Conservation (phyloP, 53 echinoderm and acorn worm genomes). For the Patiria pectinifera region DNA sequence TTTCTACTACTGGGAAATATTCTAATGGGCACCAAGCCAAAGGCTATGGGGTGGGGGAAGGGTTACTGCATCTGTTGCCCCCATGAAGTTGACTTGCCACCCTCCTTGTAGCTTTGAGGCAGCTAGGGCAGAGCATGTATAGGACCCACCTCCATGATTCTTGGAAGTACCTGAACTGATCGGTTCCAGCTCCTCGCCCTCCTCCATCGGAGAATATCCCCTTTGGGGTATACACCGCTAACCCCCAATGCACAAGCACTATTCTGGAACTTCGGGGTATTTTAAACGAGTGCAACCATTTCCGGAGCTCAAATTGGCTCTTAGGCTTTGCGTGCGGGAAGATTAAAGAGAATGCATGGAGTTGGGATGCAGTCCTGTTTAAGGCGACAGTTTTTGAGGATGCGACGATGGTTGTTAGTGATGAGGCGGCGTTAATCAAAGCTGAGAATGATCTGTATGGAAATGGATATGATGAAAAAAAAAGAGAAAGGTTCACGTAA, state of each 20-base stretch:
- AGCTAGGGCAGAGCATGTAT: too few species aligned
- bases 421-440: constrained; percentile 8
- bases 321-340: background rate
- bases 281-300: background rate
- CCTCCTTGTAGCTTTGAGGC: too few species aligned
- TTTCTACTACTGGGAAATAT: too few species aligned
- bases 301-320: background rate
- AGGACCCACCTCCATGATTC: constrained; percentile 18
- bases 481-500: background rate
- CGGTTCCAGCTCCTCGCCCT: constrained; percentile 23
- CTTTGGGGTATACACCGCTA: background rate
- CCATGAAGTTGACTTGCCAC: too few species aligned
- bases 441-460: constrained; percentile 23
- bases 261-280: background rate
- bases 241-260: background rate
- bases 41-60: too few species aligned
- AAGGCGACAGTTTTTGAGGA: background rate
- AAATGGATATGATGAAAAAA: background rate
- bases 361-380: background rate
- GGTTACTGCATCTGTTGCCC: too few species aligned
- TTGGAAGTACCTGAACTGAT: constrained; percentile 60
- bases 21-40: too few species aligned
- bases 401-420: background rate
- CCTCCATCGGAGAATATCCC: constrained; percentile 56
- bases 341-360: background rate